Conservation (phyloP, 2,797 vertebrate genomes). For the Limosa lapponica region DNA sequence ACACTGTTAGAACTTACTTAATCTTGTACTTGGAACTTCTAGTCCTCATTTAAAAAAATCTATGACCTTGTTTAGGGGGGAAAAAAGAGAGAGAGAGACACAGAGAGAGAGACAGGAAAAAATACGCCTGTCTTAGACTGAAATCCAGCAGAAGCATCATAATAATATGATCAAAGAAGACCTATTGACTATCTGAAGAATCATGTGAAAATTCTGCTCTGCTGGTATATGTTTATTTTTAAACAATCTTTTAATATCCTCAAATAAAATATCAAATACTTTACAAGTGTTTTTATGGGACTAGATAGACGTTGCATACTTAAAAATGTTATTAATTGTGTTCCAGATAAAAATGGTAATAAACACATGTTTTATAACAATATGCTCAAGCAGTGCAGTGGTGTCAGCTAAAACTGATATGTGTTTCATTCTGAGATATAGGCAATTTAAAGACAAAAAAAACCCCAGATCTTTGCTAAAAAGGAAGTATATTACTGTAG, state of each 20-base stretch:
- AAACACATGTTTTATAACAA: conserved; percentile 49
- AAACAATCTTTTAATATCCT: conserved; percentile 69
- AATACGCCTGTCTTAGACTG: conserved; percentile 53
- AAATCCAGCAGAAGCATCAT: conserved; percentile 69
- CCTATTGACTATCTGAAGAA: conserved; percentile 68
- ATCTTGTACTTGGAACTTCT: conserved; percentile 76
- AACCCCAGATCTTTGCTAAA: conserved; percentile 13
- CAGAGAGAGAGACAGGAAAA: neutral
- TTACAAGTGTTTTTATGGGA: conserved; percentile 56
- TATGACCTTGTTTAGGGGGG: conserved; percentile 75
- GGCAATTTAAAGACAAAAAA: conserved; percentile 62
- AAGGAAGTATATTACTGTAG: conserved; percentile 57
- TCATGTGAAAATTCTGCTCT: conserved; percentile 59
- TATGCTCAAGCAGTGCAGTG: conserved; percentile 31
- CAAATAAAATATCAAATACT: conserved; percentile 69
- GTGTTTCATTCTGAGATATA: conserved; percentile 25
- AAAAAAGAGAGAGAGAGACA: neutral
- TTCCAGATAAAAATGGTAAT: conserved; percentile 59
- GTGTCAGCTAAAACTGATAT: conserved; percentile 57
- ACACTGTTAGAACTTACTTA: conserved; percentile 81
- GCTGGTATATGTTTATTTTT: conserved; percentile 61
- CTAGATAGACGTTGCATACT: conserved; percentile 49
- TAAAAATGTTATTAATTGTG: conserved; percentile 68
- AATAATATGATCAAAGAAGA: conserved; percentile 70
- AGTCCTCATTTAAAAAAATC: conserved; percentile 75